Evolutionary conservation across 2,797 vertebrate species (phyloP), one percentile per base, ranked within the genome.

Genomic region (Lutjanus campechanus): DNA sequence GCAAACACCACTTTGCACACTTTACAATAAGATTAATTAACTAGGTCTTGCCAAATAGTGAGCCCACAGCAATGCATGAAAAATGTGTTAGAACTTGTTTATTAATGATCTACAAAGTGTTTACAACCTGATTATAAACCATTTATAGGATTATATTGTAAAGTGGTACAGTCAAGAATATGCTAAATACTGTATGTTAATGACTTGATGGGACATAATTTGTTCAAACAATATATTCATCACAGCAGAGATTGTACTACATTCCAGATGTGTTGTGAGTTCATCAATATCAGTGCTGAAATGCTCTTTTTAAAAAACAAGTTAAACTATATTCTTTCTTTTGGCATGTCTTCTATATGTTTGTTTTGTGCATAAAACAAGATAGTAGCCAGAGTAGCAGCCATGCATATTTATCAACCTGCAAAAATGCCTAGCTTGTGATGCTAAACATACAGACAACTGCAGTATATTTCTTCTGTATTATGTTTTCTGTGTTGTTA

Each of bases 261-360:
- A 86, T 90, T 92, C 82, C 75, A 83, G 47, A 60, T 83, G 61
- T 78, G 41, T 75, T 65, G 49, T 44, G 71, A 77, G 16, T 19
- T 53, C 43, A 36, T 73, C 70, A 43, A 25, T 67, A 62, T 40
- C 29, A 74, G 60, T 70, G 56, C 22, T 69, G 10, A 79, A 79
- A 81, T 73, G 53, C 40, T 69, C 1, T 44, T 73, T 81, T 67
- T 66, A 53, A 55, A 55, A 60, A 55, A 61, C 20, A 53, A 36
- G 41, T 36, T 69, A 44, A 63, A 71, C 56, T 54, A 46, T 59
- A 49, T 41, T 56, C 1, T 47, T 46, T 66, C 7, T 59, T 72
- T 40, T 63, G 4, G 53, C 2, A 13, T 80, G n/a, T 77, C 15
- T 50, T 70, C 1, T 73, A 1, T n/a, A 66, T 36, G 17, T 78